A percentile compares a stretch with the other conserved stretches of the same genome.
Evolutionary conservation across 2,888 invertebrate species (phyloP).

Genomic region (Tetanocera ferruginea): DNA sequence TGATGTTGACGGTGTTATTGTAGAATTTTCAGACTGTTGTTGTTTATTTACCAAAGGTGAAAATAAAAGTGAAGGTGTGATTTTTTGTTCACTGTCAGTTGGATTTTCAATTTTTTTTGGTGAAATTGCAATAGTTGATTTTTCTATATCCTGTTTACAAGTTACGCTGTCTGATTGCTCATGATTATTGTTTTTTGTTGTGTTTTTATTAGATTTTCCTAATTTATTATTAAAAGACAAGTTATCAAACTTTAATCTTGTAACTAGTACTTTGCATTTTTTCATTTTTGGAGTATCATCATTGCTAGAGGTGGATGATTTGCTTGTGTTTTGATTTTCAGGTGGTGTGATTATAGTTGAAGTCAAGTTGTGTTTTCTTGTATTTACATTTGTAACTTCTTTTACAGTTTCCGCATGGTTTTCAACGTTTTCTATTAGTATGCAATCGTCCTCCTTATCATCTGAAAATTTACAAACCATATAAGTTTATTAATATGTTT

Average conservation of each 20-base stretch:
- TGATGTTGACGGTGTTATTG: background rate
- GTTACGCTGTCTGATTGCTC: no score
- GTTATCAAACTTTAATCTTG: background rate
- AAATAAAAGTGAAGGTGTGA: no score
- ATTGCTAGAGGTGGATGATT: background rate
- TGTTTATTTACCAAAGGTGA: no score
- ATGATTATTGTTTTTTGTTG: background rate
- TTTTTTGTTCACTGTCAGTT: no score
- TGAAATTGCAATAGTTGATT: background rate
- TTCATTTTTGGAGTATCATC: background rate
- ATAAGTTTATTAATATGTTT: no score
- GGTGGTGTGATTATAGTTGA: background rate
- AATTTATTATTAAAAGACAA: background rate
- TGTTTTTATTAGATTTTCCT: background rate
- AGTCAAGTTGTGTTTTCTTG: background rate
- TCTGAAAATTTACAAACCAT: background rate
- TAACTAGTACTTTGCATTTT: background rate
- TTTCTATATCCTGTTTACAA: background rate
- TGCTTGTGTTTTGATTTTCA: background rate
- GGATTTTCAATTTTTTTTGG: background rate
- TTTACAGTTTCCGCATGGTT: background rate
- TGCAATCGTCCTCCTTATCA: background rate
- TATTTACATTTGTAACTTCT: background rate
- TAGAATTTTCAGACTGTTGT: no score
- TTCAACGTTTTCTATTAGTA: background rate